These are phyloP conservation scores for Diarsia dahlii DNA, from an alignment of 2,888 invertebrate genomes.

Conservation along the genomic window DNA sequence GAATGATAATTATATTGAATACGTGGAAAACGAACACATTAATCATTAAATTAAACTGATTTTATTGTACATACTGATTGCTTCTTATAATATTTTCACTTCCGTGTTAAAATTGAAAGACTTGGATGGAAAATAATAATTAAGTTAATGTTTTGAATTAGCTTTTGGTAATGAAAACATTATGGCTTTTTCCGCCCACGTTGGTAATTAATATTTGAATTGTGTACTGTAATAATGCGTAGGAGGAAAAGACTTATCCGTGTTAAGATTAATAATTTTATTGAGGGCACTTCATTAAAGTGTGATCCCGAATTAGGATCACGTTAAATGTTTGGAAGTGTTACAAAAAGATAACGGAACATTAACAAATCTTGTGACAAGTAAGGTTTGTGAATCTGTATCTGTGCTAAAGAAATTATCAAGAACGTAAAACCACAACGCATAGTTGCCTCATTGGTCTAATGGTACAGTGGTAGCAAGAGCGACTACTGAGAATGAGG, in stretches of 20 bases:
- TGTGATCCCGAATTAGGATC: not conserved
- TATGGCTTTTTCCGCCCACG: not conserved
- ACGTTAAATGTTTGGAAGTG: not conserved
- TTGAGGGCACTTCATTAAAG: not conserved
- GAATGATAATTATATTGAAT: no score
- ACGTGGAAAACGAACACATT: no score
- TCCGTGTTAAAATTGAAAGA: not conserved
- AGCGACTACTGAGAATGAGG: no score
- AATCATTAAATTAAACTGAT: no score
- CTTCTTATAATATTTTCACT: not conserved
- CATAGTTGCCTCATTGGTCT: no score
- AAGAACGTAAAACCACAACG: no score
- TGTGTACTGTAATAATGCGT: not conserved
- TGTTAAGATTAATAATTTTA: conserved; percentile 2
- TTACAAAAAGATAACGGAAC: not conserved
- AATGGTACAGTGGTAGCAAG: no score
- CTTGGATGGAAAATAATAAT: not conserved
- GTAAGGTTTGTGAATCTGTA: not conserved
- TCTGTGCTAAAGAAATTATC: not conserved
- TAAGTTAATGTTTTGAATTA: not conserved
- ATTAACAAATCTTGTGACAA: not conserved
- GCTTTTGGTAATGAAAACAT: not conserved
- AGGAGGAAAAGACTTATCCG: not conserved
- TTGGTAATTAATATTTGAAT: not conserved
- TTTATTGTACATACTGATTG: no score